phyloP scores from a whole-genome alignment of 2,113 vertebrate genomes.

The Balaeniceps rex region DNA sequence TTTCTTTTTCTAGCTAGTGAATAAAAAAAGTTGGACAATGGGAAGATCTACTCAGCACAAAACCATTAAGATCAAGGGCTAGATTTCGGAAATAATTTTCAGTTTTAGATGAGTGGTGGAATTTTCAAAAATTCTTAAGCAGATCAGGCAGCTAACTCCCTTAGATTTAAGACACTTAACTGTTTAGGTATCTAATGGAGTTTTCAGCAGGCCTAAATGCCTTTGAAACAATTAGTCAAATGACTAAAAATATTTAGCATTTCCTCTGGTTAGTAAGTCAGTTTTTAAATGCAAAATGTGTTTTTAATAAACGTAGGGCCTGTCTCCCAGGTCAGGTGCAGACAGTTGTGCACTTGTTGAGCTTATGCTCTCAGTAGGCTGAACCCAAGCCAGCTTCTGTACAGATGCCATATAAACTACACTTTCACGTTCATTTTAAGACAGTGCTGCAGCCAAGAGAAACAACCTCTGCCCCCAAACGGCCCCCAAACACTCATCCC shows the following conservation, averaged over 20 bases:
- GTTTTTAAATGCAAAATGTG: background rate
- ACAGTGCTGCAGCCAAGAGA: background rate
- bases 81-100: background rate
- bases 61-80: background rate
- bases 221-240: conserved; percentile 12
- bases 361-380: background rate
- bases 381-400: background rate
- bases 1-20: background rate
- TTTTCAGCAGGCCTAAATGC: background rate
- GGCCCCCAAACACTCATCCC: background rate
- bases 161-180: background rate
- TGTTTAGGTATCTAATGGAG: background rate
- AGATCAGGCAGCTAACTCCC: background rate
- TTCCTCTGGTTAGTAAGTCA: background rate
- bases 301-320: background rate
- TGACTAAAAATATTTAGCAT: background rate
- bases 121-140: background rate
- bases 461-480: background rate
- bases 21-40: background rate
- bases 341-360: background rate
- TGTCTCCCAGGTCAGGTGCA: background rate
- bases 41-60: background rate
- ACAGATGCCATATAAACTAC: background rate
- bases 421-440: background rate
- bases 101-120: background rate